Evolutionary conservation across 2,888 invertebrate species (phyloP), one percentile per base, ranked within the genome.

Genomic region (Xestia xanthographa): DNA sequence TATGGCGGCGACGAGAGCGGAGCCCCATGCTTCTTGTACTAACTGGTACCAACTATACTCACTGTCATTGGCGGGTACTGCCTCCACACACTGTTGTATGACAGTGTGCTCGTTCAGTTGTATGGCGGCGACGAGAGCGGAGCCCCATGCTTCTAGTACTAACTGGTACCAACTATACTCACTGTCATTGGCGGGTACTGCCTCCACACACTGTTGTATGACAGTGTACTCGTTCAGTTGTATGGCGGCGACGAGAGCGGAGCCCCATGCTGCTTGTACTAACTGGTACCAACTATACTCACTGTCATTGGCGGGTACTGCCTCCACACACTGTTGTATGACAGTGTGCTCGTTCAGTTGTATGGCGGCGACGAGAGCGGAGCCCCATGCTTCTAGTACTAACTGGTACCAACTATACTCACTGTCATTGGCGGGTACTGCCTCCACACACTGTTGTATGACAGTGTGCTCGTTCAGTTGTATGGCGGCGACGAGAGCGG

Each of bases 1-100:
- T 74, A 99, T 93, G 0, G 99, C 97, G 96, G 98, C 98, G 90
- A 98, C 97, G 20, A 99, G 93, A 0, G 99, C 99, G 90, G 97
- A 97, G 1, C 97, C 97, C 95, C 97, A 98, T 66, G 98, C 97
- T 66, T 96, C 92, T 2, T 97, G 94, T 0, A 92, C 88, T 0
- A 98, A 91, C 0, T n/a, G n/a, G n/a, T n/a, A n/a, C n/a, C n/a
- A n/a, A n/a, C n/a, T n/a, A n/a, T 41, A 67, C 79, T 79, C 14
- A 78, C 79, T 79, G 34, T 78, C 72, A 20, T 9, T 50, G 5
- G 79, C 93, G 2, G 99, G 98, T 48, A 99, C 98, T 45, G 97
- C 97, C 94, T 99, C 99, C 26, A 99, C 93, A 48, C 98, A 98
- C 93, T 98, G 97, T 84, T 97, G 97, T 73, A 99, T 97, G 29